These are phyloP conservation scores for Dicentrarchus labrax DNA, from an alignment of 2,113 vertebrate genomes.

Conservation along the genomic window DNA sequence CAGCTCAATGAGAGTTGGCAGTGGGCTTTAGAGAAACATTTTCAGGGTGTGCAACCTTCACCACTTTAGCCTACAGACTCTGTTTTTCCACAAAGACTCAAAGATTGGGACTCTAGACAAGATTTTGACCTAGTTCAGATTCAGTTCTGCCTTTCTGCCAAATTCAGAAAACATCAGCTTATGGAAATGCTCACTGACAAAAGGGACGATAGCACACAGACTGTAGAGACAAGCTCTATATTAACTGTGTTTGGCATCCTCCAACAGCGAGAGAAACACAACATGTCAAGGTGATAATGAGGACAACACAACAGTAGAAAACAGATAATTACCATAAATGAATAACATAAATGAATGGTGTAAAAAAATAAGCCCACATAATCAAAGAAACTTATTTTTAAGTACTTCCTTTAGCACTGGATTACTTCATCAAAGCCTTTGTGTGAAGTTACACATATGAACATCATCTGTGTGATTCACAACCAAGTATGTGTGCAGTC, in stretches of 20 bases:
- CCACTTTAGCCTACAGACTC: slow-evolving; percentile 18
- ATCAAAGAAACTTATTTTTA: not conserved
- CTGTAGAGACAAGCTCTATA: not conserved
- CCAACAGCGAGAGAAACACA: not conserved
- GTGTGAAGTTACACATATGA: not conserved
- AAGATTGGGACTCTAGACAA: not conserved
- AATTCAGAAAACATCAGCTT: not conserved
- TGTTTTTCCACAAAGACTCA: slow-evolving; percentile 7
- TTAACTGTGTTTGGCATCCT: slow-evolving; percentile 6
- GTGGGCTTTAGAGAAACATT: slow-evolving; percentile 51
- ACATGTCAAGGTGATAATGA: not conserved
- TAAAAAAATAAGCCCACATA: not conserved
- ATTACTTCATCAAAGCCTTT: not conserved
- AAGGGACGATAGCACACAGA: not conserved
- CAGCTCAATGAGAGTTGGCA: slow-evolving; percentile 58
- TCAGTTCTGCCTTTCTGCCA: slow-evolving; percentile 8
- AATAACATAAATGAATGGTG: not conserved
- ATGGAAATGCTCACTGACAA: not conserved
- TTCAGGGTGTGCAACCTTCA: slow-evolving; percentile 43
- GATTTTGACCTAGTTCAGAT: not conserved
- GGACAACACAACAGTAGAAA: not conserved
- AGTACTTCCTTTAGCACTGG: not conserved
- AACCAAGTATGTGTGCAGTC: not conserved
- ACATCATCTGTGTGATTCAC: slow-evolving; percentile 10
- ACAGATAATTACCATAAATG: not conserved